Conservation (phyloP, 1,140 invertebrate species). For the Lepidurus couesii region DNA sequence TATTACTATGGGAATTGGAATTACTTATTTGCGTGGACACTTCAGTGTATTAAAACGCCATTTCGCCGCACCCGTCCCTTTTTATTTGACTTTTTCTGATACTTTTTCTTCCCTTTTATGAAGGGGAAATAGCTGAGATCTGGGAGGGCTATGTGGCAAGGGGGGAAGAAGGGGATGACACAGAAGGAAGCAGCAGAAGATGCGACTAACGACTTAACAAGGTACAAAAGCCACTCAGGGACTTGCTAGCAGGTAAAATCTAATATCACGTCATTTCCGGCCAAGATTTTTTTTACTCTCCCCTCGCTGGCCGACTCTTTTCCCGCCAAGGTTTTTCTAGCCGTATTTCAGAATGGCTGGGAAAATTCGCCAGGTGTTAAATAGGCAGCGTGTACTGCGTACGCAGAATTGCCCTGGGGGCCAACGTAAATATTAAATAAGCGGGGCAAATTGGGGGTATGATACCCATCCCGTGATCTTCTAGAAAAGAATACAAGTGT, state of each 20-base stretch:
- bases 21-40: too few relatives aligned
- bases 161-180: too few relatives aligned
- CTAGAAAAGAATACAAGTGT: too few relatives aligned
- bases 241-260: neutral
- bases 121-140: too few relatives aligned
- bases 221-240: neutral
- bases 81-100: too few relatives aligned
- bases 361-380: constrained; percentile 14
- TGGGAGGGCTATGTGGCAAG: too few relatives aligned
- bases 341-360: constrained; percentile 25
- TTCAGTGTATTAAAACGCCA: too few relatives aligned
- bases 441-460: neutral
- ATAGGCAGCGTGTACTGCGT: constrained; percentile 9
- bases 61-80: too few relatives aligned
- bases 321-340: constrained; percentile 27
- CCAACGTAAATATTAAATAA: neutral
- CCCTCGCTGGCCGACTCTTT: constrained; percentile 29
- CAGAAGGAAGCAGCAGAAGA: too few relatives aligned
- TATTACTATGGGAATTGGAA: too few relatives aligned
- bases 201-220: neutral
- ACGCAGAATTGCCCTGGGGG: neutral
- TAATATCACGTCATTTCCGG: constrained; percentile 15
- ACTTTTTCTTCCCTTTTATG: too few relatives aligned
- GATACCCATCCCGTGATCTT: constrained; percentile 16
- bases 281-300: neutral